phyloP scores from a whole-genome alignment of 2,888 invertebrate genomes.

The Lissocephala sabroskyi region DNA sequence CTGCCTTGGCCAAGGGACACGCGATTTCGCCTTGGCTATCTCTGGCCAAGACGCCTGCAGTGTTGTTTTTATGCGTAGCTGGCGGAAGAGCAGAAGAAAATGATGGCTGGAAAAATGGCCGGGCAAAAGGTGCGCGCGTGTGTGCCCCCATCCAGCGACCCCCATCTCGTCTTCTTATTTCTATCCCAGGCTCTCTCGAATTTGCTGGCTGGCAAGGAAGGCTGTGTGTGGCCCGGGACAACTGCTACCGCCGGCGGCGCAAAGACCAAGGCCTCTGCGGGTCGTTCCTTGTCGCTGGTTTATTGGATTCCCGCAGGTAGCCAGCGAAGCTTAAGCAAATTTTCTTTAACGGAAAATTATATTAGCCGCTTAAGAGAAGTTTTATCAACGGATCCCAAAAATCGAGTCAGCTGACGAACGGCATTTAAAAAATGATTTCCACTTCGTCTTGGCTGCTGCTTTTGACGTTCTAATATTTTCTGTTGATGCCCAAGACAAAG shows the following conservation, averaged over 20 bases:
- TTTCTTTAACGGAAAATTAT: neutral
- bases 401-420: neutral
- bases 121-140: constrained; percentile 46
- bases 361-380: too few relatives aligned
- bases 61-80: constrained; percentile 17
- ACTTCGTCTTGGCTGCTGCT: neutral
- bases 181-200: too few relatives aligned
- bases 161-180: too few relatives aligned
- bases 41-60: constrained; percentile 28
- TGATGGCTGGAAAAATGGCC: constrained; percentile 50
- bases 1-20: neutral
- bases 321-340: neutral
- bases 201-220: neutral
- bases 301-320: constrained; percentile 47
- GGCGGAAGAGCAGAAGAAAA: too few relatives aligned
- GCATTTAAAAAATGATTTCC: constrained; percentile 5
- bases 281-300: constrained; percentile 27
- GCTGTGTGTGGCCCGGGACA: neutral
- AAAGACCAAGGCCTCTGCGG: too few relatives aligned
- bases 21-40: constrained; percentile 1
- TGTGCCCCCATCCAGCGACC: too few relatives aligned
- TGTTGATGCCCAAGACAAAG: neutral
- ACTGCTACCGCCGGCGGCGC: too few relatives aligned
- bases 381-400: too few relatives aligned
- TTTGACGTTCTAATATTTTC: neutral